Evolutionary conservation across 1,140 invertebrate species (phyloP), one percentile per base, ranked within the genome.

Genomic region (Trichogramma pretiosum): DNA sequence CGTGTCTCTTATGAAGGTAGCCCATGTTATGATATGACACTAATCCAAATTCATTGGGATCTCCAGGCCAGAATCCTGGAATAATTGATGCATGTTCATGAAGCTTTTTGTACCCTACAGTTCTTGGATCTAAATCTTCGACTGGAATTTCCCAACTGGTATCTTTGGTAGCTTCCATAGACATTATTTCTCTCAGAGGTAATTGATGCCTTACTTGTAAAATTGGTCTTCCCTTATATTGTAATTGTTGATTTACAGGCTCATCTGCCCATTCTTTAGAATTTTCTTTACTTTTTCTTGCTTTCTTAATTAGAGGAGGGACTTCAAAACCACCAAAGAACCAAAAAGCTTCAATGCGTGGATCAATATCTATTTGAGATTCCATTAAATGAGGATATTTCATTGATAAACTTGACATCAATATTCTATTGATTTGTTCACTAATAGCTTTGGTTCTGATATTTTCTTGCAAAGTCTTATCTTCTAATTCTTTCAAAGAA

Each of bases 21-120:
- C 76, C 76, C 23, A 76, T 65, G 33, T 77, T 75, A 57, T 89
- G 81, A 59, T 80, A 84, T 13, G 86, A 87, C 9, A 92, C 42
- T 13, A 84, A 54, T 16, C 85, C 86, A 74, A 85, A 91, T 67
- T 85, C 81, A 64, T 77, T 73, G 26, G 64, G 56, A 69, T 87
- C 85, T 3, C 82, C 85, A 30, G 85, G 81, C 85, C 86, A 90
- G 67, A 80, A 86, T 32, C 87, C 87, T 62, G 87, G 84, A 56
- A 89, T 79, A 70, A 77, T 83, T 13, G 80, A 80, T 5, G 78
- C 80, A 67, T 81, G 81, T 58, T 76, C 69, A 51, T 74, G 62
- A 24, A 73, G 61, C 24, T 58, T 54, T 16, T 34, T 50, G 53
- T 79, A 80, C 34, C 80, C 80, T 35, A 80, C 53, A 40, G 65